Conservation (phyloP, 2,113 vertebrate species). For the Mesembrinibis cayennensis region DNA sequence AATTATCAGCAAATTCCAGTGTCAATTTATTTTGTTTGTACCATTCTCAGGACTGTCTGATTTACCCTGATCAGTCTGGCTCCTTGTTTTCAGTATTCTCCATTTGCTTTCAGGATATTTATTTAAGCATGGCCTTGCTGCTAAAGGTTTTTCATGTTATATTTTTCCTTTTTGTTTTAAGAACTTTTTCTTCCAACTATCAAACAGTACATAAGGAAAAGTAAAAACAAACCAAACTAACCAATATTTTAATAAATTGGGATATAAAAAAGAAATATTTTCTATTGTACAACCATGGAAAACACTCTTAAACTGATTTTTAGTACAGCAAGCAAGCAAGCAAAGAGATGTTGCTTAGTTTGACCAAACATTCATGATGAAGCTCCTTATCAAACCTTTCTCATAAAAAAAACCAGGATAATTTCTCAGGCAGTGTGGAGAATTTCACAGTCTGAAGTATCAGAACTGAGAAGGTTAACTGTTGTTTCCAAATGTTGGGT, state of each 20-base stretch:
- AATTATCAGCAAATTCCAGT: constrained; percentile 37
- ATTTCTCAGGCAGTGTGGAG: not conserved
- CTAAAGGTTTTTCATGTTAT: not conserved
- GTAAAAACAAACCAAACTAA: not conserved
- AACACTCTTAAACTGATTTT: not conserved
- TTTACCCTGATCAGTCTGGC: not conserved
- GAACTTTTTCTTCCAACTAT: not conserved
- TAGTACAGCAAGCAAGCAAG: not conserved
- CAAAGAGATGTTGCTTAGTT: not conserved
- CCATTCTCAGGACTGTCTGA: not conserved
- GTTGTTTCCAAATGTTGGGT: not conserved
- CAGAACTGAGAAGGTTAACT: not conserved
- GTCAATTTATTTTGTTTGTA: constrained; percentile 8
- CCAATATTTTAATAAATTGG: not conserved
- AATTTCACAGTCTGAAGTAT: not conserved
- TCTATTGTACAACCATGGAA: not conserved
- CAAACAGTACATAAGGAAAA: not conserved
- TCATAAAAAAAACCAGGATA: not conserved
- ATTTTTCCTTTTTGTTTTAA: not conserved
- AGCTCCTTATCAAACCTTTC: not conserved
- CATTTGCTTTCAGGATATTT: not conserved
- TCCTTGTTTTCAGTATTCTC: not conserved
- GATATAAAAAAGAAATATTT: not conserved
- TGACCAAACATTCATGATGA: not conserved
- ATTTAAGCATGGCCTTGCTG: not conserved